These are phyloP conservation scores for Microplitis manilae DNA, from an alignment of 2,888 invertebrate species.

Conservation along the genomic window DNA sequence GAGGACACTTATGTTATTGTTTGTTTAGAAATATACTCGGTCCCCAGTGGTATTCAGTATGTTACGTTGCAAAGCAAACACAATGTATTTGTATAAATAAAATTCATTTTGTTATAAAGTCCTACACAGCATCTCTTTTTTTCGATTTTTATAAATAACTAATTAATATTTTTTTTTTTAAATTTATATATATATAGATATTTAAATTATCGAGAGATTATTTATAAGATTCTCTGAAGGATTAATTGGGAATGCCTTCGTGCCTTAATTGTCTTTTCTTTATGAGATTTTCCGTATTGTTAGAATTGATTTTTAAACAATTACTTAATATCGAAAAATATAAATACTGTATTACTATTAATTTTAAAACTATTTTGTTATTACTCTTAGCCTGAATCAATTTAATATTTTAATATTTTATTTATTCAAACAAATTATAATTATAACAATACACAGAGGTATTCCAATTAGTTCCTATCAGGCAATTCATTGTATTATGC, in stretches of 20 bases:
- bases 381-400: conserved; percentile 7
- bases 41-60: conserved; percentile 54
- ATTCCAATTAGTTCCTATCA: conserved; percentile 18
- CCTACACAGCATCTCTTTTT: conserved; percentile 36
- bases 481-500: conserved; percentile 17
- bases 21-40: conserved; percentile 55
- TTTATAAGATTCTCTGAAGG: conserved; percentile 47
- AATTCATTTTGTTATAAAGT: conserved; percentile 64
- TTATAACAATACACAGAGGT: conserved; percentile 27
- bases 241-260: conserved; percentile 49
- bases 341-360: not conserved
- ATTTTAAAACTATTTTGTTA: conserved; percentile 2
- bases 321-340: conserved; percentile 8
- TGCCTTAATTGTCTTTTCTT: conserved; percentile 43
- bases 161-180: conserved; percentile 20
- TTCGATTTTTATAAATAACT: conserved; percentile 23
- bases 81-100: conserved; percentile 66
- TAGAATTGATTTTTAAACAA: conserved; percentile 11
- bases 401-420: conserved; percentile 30
- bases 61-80: conserved; percentile 59
- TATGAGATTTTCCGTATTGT: not conserved
- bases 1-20: conserved; percentile 55
- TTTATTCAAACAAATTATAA: conserved; percentile 24
- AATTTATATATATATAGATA: conserved; percentile 42
- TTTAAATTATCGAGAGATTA: conserved; percentile 13